Evolutionary conservation across 2,113 vertebrate species (phyloP).

Genomic region (Ia io): DNA sequence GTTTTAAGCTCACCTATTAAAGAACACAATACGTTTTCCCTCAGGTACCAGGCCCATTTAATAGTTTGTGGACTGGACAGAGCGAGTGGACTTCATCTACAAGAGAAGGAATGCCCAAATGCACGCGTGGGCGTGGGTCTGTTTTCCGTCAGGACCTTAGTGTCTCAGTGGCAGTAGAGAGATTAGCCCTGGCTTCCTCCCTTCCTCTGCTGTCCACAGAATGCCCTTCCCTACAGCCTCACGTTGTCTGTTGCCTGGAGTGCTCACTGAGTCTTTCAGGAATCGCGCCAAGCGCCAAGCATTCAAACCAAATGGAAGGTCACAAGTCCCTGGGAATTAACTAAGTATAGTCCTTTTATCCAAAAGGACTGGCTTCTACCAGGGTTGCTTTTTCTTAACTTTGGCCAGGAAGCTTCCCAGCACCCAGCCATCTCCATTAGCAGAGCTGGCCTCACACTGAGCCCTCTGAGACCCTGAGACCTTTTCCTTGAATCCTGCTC

Average conservation of each 20-base stretch:
- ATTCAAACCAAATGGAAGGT: background rate
- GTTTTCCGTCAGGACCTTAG: background rate
- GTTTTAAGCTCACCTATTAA: background rate
- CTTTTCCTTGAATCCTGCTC: background rate
- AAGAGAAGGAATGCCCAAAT: background rate
- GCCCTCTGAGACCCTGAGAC: background rate
- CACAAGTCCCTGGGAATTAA: background rate
- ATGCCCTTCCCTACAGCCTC: background rate
- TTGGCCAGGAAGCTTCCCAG: background rate
- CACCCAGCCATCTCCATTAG: background rate
- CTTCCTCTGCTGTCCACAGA: background rate
- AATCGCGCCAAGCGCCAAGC: background rate
- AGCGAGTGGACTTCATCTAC: background rate
- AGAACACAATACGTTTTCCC: background rate
- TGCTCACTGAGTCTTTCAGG: background rate
- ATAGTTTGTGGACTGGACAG: background rate
- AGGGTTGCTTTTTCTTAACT: background rate
- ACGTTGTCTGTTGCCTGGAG: background rate
- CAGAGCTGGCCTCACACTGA: background rate
- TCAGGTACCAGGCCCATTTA: background rate
- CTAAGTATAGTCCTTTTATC: background rate
- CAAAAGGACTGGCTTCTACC: background rate
- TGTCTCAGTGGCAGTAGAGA: background rate
- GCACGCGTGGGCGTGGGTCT: background rate
- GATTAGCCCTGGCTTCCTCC: background rate